Conservation (phyloP, 2,797 vertebrate genomes). For the Neosilurus hyrtlii region DNA sequence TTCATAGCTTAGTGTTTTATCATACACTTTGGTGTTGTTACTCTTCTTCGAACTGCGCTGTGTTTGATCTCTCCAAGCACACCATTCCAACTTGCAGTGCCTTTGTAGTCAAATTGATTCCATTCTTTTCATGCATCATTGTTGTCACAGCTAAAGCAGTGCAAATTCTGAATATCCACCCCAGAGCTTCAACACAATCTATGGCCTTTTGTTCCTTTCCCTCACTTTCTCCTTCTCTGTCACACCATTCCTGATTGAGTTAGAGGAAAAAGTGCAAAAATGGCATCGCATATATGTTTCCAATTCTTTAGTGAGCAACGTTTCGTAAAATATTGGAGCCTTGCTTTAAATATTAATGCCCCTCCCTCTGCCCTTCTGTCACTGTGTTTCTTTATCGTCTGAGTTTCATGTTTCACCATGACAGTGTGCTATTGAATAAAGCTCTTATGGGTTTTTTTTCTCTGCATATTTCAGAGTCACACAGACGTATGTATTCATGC, state of each 20-base stretch:
- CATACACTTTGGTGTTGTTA: constrained; percentile 31
- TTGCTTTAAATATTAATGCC: constrained; percentile 49
- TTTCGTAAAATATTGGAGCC: constrained; percentile 53
- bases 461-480: constrained; percentile 33
- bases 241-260: constrained; percentile 57
- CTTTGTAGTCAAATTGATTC: constrained; percentile 64
- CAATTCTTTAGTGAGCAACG: constrained; percentile 12
- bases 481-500: constrained; percentile 40
- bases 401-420: constrained; percentile 51
- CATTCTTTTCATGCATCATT: constrained; percentile 70
- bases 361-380: constrained; percentile 32
- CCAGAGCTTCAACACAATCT: constrained; percentile 57
- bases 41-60: constrained; percentile 13
- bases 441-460: constrained; percentile 31
- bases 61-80: constrained; percentile 43
- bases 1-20: constrained; percentile 38
- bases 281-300: constrained; percentile 21
- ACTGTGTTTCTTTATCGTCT: constrained; percentile 53
- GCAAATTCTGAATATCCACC: constrained; percentile 64
- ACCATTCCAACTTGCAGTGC: constrained; percentile 39
- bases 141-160: constrained; percentile 70
- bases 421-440: constrained; percentile 22
- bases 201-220: constrained; percentile 52
- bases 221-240: constrained; percentile 21
- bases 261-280: constrained; percentile 40